Evolutionary conservation across 2,797 vertebrate species (phyloP).

Genomic region (Kryptolebias ocellatus): DNA sequence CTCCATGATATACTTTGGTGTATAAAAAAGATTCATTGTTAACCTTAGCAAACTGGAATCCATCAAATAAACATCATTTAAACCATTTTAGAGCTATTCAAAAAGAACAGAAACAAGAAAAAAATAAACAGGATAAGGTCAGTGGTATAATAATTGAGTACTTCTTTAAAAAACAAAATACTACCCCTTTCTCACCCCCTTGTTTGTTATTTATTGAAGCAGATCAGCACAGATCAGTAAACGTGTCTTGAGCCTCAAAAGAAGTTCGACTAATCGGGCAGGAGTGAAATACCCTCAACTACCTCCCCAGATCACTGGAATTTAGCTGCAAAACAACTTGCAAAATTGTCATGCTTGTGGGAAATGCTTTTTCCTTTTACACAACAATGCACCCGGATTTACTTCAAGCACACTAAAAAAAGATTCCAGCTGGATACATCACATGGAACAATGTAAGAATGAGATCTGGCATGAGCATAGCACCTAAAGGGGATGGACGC

Average conservation of each 20-base stretch:
- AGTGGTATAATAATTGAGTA: not conserved
- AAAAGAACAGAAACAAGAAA: not conserved
- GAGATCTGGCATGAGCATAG: slow-evolving; percentile 40
- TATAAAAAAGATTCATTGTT: no score
- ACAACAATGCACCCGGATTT: not conserved
- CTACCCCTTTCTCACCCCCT: not conserved
- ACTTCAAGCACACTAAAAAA: slow-evolving; percentile 3
- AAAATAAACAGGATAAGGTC: not conserved
- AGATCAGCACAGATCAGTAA: slow-evolving; percentile 46
- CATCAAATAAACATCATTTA: no score
- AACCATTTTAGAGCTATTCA: no score
- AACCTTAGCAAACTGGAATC: no score
- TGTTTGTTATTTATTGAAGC: slow-evolving; percentile 8
- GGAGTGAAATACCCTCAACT: slow-evolving; percentile 7
- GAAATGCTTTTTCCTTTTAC: not conserved
- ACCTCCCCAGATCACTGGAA: slow-evolving; percentile 37
- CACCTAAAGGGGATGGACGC: slow-evolving; percentile 40
- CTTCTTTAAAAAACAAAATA: slow-evolving; percentile 1
- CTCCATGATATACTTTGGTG: no score
- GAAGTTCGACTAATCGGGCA: slow-evolving; percentile 18
- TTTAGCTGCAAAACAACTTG: slow-evolving; percentile 25
- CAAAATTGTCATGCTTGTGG: slow-evolving; percentile 17
- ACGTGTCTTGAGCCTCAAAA: slow-evolving; percentile 13
- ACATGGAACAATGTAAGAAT: slow-evolving; percentile 28
- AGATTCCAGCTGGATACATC: slow-evolving; percentile 43